Conservation (phyloP, 2,797 vertebrate genomes). For the Carcharodon carcharias region DNA sequence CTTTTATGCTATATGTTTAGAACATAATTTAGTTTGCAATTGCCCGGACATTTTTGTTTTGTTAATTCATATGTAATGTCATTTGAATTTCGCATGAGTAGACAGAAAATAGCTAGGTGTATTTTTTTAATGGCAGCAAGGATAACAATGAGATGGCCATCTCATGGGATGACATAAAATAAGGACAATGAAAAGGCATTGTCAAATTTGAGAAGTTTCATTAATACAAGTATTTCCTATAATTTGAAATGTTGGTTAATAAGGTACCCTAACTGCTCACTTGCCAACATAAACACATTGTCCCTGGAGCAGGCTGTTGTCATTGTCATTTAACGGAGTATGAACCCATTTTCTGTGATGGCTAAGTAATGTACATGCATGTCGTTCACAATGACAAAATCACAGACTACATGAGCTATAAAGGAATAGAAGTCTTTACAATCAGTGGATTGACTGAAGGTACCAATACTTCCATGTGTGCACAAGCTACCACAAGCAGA, state of each 20-base stretch:
- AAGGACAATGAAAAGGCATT: not conserved
- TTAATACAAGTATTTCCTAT: not conserved
- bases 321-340: not conserved
- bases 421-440: not conserved
- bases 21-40: not conserved
- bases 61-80: not conserved
- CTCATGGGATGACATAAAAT: not conserved
- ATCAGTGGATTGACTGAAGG: constrained; percentile 3
- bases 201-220: not conserved
- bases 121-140: not conserved
- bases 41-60: not conserved
- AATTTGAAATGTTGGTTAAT: not conserved
- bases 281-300: not conserved
- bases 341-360: not conserved
- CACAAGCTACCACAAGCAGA: not conserved
- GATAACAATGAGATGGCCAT: not conserved
- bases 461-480: not conserved
- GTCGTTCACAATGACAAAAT: not conserved
- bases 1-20: not conserved
- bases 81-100: not conserved
- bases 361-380: not conserved
- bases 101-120: not conserved
- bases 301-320: not conserved
- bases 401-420: too few relatives aligned
- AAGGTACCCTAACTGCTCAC: not conserved